Conservation (phyloP, 2,888 invertebrate genomes). For the Drosophila paramelanica region DNA sequence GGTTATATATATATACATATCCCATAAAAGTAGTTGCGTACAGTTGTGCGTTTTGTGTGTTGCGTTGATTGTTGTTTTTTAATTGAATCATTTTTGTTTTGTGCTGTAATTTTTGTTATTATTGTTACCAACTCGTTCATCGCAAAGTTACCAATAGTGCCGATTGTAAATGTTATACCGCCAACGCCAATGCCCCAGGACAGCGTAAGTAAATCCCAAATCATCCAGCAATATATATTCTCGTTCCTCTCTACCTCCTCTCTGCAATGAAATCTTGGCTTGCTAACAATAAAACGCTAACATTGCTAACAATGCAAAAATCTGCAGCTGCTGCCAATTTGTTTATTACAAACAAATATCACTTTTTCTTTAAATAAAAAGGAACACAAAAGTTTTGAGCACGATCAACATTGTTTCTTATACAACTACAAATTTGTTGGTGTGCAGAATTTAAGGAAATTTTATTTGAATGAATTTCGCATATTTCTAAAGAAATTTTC, state of each 20-base stretch:
- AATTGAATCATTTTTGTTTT: constrained; percentile 62
- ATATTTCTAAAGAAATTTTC: no score
- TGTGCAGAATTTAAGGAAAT: constrained; percentile 6
- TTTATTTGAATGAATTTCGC: background rate
- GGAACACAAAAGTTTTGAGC: constrained; percentile 8
- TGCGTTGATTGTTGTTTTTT: constrained; percentile 54
- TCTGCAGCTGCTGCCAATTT: background rate
- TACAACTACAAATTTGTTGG: background rate
- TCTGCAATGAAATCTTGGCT: constrained; percentile 41
- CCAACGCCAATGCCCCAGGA: constrained; percentile 75
- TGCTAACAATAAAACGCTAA: constrained; percentile 39
- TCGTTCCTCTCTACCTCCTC: constrained; percentile 22
- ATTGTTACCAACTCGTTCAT: constrained; percentile 57
- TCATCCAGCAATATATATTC: constrained; percentile 32
- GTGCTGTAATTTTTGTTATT: constrained; percentile 45
- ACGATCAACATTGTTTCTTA: constrained; percentile 7
- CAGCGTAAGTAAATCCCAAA: constrained; percentile 69
- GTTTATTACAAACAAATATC: background rate
- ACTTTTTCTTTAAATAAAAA: constrained; percentile 10
- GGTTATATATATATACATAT: background rate
- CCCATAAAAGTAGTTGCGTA: constrained; percentile 23
- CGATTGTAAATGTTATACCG: constrained; percentile 76
- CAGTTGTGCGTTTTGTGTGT: constrained; percentile 37
- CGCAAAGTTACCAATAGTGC: constrained; percentile 79
- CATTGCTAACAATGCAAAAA: constrained; percentile 29